Evolutionary conservation across 2,888 invertebrate species (phyloP).

Genomic region (Trachelus tabidus): DNA sequence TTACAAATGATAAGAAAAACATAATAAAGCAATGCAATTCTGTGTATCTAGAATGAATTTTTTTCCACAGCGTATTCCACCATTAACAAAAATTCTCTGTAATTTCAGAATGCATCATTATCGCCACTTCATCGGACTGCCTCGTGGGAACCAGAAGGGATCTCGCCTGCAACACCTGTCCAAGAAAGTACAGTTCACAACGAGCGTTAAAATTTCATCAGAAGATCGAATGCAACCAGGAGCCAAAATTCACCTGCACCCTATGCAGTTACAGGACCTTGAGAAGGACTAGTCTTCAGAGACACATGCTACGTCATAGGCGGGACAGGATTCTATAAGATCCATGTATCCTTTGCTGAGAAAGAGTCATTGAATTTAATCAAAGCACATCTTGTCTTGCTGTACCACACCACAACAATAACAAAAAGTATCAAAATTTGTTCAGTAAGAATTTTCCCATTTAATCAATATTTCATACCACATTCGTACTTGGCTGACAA

Average conservation of each 20-base stretch:
- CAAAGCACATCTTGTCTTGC: neutral
- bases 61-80: neutral
- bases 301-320: slow-evolving; percentile 45
- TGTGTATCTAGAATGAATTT: neutral
- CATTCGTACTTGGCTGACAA: neutral
- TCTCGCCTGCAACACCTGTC: slow-evolving; percentile 40
- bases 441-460: neutral
- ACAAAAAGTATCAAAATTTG: neutral
- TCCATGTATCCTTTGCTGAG: neutral
- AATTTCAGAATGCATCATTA: slow-evolving; percentile 18
- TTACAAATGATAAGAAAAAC: neutral
- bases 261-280: slow-evolving; percentile 49
- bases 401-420: neutral
- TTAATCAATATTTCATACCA: neutral
- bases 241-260: slow-evolving; percentile 47
- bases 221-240: slow-evolving; percentile 44
- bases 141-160: slow-evolving; percentile 16
- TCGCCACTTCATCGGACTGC: slow-evolving; percentile 11
- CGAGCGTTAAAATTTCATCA: slow-evolving; percentile 45
- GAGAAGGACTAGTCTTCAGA: slow-evolving; percentile 47
- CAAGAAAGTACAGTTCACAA: slow-evolving; percentile 40
- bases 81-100: slow-evolving; percentile 5
- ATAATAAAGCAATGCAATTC: neutral
- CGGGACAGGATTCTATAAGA: neutral
- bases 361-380: neutral